phyloP scores from a whole-genome alignment of 92 coral and sea anemone species.

The Galaxea fascicularis region DNA sequence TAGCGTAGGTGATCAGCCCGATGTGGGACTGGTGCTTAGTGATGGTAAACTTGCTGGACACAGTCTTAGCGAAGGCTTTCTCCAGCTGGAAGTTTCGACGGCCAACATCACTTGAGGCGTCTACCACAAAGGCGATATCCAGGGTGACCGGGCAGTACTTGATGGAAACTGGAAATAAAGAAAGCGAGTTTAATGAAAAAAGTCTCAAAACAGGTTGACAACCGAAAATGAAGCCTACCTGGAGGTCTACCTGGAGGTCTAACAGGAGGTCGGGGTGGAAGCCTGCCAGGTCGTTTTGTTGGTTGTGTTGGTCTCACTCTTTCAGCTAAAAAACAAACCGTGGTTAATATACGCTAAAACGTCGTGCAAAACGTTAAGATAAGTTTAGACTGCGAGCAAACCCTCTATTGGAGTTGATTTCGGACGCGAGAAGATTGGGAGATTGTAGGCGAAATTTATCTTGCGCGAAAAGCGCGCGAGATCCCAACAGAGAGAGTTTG shows the following conservation, averaged over 20 bases:
- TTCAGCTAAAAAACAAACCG: slow-evolving; percentile 33
- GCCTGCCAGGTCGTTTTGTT: slow-evolving; percentile 1
- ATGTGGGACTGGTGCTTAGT: slow-evolving; percentile 86
- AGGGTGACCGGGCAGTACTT: slow-evolving; percentile 83
- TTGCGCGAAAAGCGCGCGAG: too few relatives aligned
- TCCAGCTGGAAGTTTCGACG: slow-evolving; percentile 82
- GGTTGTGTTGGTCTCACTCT: slow-evolving; percentile 6
- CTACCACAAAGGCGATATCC: slow-evolving; percentile 91
- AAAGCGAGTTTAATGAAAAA: background rate
- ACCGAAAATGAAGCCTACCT: background rate
- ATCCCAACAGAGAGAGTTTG: too few relatives aligned
- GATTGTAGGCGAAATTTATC: too few relatives aligned
- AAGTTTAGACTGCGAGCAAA: background rate
- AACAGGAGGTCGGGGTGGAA: slow-evolving; percentile 25
- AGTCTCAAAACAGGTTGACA: background rate
- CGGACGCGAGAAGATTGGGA: too few relatives aligned
- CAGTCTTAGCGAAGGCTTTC: slow-evolving; percentile 75
- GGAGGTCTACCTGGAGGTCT: slow-evolving; percentile 42
- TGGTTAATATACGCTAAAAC: too few relatives aligned
- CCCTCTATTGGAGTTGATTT: too few relatives aligned
- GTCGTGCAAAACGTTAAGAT: background rate
- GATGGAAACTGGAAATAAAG: slow-evolving; percentile 38
- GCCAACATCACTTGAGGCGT: slow-evolving; percentile 86
- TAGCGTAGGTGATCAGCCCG: slow-evolving; percentile 83
- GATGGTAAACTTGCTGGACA: slow-evolving; percentile 84